Evolutionary conservation across 2,797 vertebrate species (phyloP).

Genomic region (Gadopsis bispinosus): DNA sequence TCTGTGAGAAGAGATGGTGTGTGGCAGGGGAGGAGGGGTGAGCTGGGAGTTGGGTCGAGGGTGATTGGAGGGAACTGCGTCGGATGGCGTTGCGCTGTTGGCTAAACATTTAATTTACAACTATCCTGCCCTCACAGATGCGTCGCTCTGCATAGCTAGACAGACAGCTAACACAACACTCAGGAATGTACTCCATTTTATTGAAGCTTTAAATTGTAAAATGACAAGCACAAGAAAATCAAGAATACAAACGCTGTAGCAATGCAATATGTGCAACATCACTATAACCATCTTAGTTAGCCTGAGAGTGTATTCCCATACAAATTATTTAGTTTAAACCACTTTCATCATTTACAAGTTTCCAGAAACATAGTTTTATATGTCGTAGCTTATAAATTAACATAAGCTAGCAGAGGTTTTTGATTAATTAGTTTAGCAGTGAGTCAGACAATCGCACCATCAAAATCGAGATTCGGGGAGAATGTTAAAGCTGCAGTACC

Average conservation of each 20-base stretch:
- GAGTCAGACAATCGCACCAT: not conserved
- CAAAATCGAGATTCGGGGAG: not conserved
- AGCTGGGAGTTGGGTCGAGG: conserved; percentile 15
- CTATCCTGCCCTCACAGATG: not conserved
- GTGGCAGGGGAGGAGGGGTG: conserved; percentile 38
- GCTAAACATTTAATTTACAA: conserved; percentile 48
- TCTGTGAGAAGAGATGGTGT: conserved; percentile 73
- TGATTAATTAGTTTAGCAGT: not conserved
- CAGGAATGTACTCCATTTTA: not conserved
- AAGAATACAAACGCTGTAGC: not conserved
- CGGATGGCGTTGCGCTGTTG: conserved; percentile 37
- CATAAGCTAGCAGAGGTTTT: not conserved
- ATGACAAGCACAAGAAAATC: not conserved
- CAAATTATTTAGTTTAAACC: not conserved
- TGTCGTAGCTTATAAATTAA: not conserved
- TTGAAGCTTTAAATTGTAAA: not conserved
- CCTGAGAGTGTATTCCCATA: not conserved
- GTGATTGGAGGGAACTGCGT: conserved; percentile 30
- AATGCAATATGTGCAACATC: not conserved
- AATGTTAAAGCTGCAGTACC: not conserved
- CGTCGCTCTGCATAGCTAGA: not conserved
- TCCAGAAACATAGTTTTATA: not conserved
- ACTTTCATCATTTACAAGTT: not conserved
- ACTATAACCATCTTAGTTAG: not conserved
- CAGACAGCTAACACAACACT: not conserved